Conservation (phyloP, 2,113 vertebrate species). For the Odontophorus gujanensis region DNA sequence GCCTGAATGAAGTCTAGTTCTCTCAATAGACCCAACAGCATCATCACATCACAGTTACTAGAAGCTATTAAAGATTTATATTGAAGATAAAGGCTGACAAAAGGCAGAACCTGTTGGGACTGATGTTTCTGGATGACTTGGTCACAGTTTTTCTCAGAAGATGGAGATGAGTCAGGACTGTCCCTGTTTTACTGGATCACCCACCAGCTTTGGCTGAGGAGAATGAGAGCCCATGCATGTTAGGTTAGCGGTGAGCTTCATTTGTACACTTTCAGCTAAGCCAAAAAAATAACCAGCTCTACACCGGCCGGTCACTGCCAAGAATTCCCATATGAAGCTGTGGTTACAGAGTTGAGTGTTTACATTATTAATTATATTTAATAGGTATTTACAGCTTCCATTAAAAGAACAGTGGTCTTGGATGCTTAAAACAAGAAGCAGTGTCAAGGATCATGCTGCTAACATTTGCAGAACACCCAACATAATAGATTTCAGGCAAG, state of each 20-base stretch:
- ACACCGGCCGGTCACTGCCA: not conserved
- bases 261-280: not conserved
- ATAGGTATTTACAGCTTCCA: not conserved
- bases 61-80: not conserved
- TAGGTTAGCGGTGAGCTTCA: not conserved
- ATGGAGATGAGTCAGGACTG: not conserved
- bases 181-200: not conserved
- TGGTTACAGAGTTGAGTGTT: not conserved
- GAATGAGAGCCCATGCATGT: not conserved
- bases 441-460: not conserved
- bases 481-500: not conserved
- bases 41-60: not conserved
- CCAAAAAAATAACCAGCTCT: not conserved
- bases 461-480: not conserved
- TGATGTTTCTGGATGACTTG: not conserved
- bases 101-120: not conserved
- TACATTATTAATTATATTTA: not conserved
- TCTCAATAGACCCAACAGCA: not conserved
- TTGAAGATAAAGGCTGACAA: not conserved
- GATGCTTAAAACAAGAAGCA: not conserved
- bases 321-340: not conserved
- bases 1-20: not conserved
- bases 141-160: not conserved
- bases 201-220: not conserved
- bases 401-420: not conserved